These are phyloP conservation scores for Wiebesia pumilae DNA, from an alignment of 1,140 invertebrate species.

Conservation along the genomic window DNA sequence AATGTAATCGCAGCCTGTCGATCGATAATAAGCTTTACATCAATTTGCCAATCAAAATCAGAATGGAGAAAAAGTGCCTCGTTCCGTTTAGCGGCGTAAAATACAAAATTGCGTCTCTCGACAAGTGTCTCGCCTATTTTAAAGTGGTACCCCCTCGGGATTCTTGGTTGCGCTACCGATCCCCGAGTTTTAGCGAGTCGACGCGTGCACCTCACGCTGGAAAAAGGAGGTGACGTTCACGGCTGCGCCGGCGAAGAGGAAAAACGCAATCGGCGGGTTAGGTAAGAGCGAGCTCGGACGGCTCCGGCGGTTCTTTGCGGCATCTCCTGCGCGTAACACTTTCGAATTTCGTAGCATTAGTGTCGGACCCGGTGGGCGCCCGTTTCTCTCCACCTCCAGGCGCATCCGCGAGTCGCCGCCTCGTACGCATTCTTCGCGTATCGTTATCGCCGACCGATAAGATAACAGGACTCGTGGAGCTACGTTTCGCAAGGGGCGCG, in stretches of 20 bases:
- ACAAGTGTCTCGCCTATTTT: no score
- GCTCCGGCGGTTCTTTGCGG: neutral
- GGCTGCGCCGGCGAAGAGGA: neutral
- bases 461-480: neutral
- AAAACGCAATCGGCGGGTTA: neutral
- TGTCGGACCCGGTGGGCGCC: neutral
- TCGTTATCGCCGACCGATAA: conserved; percentile 7
- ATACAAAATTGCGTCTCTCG: no score
- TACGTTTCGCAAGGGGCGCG: neutral
- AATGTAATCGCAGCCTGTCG: neutral
- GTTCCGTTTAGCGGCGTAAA: no score
- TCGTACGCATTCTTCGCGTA: neutral
- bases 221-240: neutral
- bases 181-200: neutral
- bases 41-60: neutral
- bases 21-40: neutral
- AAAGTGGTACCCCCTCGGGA: neutral
- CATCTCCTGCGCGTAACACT: conserved; percentile 30
- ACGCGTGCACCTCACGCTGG: neutral
- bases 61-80: neutral
- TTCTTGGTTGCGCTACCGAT: neutral
- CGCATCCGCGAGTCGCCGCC: neutral
- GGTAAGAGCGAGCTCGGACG: neutral
- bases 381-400: no score
- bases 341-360: conserved; percentile 38